phyloP scores from a whole-genome alignment of 2,113 vertebrate species.

The Crotalus helleri region DNA sequence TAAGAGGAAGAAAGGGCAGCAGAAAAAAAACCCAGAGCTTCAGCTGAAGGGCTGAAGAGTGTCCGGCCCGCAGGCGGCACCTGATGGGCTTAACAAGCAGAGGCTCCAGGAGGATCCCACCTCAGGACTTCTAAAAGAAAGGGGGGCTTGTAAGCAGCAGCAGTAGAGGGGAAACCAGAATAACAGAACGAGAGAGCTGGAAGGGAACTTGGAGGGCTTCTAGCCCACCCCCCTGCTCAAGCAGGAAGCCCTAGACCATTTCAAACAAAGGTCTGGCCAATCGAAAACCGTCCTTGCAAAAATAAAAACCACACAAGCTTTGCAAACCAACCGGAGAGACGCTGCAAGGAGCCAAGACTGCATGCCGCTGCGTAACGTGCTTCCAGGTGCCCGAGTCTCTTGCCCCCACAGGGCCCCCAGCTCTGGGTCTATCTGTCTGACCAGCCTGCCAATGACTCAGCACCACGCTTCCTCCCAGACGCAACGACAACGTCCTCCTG shows the following conservation, averaged over 20 bases:
- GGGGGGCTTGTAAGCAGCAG: background rate
- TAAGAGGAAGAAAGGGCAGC: background rate
- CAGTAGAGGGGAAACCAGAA: background rate
- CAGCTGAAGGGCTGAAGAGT: background rate
- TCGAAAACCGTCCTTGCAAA: conserved; percentile 6
- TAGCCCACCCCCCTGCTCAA: background rate
- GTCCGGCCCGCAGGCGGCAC: background rate
- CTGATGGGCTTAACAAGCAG: background rate
- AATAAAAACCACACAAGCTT: background rate
- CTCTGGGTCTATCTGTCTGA: conserved; percentile 64
- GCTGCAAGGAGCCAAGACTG: background rate
- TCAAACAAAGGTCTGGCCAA: background rate
- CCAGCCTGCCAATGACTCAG: conserved; percentile 83
- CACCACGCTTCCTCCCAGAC: conserved; percentile 69
- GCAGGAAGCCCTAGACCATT: background rate
- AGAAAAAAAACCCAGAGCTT: too few species aligned
- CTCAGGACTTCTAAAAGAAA: background rate
- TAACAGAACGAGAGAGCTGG: background rate
- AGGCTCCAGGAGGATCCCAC: background rate
- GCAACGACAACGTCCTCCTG: conserved; percentile 1
- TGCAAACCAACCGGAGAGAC: background rate
- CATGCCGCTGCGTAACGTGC: background rate
- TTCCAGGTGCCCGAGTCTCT: conserved; percentile 21
- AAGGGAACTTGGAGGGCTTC: background rate
- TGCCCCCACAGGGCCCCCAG: conserved; percentile 56